Base-by-base conservation (phyloP, 2,888 invertebrate genomes). In the Thymelicus acteon region DNA sequence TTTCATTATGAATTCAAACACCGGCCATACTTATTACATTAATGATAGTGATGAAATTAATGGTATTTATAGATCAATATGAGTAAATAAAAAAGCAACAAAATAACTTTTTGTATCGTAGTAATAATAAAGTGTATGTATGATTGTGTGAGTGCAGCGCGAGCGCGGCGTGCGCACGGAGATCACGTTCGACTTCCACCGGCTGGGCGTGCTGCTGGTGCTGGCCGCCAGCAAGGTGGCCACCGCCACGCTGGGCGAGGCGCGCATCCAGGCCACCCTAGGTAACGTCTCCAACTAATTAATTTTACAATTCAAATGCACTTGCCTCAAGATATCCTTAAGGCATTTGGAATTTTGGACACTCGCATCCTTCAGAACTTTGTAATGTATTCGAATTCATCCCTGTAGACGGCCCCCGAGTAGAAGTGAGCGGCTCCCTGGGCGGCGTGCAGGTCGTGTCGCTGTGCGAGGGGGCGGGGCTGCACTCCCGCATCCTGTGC, bases 401-500 rank as follows among this genome's bases (percentile, higher is more conserved):
- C 8, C 37, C 2, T 8, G 24, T 79, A 95, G 95, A 93, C 74
- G 91, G 92, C 39, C 83, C 86, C 15, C 85, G 93, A 73, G 89
- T 97, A 72, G 94, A 95, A 66, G 96, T 98, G 72, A 95, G 96
- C 81, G 99, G 99, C 0, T 98, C 98, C 0, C 94, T 99, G 67
- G 98, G 98, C 73, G 99, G 99, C 8, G 95, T 99, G 76, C 98
- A 98, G 89, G 96, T 97, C 75, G 94, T 98, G 74, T 98, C 99
- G 87, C 95, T 98, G 80, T 98, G 98, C 24, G 96, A 97, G 47
- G 75, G 78, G 57, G 79, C 78, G 13, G 96, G 96, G 71, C 95
- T 96, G 76, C 98, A 98, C 91, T 96, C 98, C 87, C 95, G 98
- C 77, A 97, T 99, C 79, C 93, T 98, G 74, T 96, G 97, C 72